These are phyloP conservation scores for Paralichthys olivaceus DNA, from an alignment of 2,113 vertebrate genomes.

Conservation along the genomic window DNA sequence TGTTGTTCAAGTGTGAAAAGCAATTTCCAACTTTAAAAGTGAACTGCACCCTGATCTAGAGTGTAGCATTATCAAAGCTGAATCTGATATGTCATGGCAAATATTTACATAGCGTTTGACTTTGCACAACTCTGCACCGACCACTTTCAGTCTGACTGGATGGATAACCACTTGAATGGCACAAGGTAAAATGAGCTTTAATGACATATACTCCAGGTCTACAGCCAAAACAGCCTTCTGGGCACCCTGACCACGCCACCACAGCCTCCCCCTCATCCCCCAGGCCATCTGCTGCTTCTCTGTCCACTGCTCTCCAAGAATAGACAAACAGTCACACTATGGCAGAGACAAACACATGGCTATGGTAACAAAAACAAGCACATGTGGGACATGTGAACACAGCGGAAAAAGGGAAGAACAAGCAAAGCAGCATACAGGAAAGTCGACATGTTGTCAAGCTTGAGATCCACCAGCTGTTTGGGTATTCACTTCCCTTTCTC, in stretches of 20 bases:
- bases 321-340: slow-evolving; percentile 26
- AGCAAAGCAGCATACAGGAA: not conserved
- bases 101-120: slow-evolving; percentile 24
- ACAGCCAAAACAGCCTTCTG: slow-evolving; percentile 36
- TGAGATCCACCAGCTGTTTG: slow-evolving; percentile 6
- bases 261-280: not conserved
- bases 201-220: slow-evolving; percentile 39
- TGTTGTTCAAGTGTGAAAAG: too few relatives aligned
- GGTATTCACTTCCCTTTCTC: slow-evolving; percentile 28
- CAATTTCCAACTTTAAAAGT: too few relatives aligned
- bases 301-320: slow-evolving; percentile 44
- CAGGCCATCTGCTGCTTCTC: slow-evolving; percentile 60
- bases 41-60: too few relatives aligned
- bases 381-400: slow-evolving; percentile 11
- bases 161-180: slow-evolving; percentile 24
- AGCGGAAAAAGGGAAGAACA: slow-evolving; percentile 2
- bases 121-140: too few relatives aligned
- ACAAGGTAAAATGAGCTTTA: slow-evolving; percentile 43
- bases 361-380: slow-evolving; percentile 20
- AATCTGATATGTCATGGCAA: too few relatives aligned
- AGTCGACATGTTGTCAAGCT: not conserved
- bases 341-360: slow-evolving; percentile 14
- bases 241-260: slow-evolving; percentile 42
- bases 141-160: not conserved
- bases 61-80: too few relatives aligned